phyloP scores from a whole-genome alignment of 1,140 invertebrate species.

The Hycleus phaleratus region DNA sequence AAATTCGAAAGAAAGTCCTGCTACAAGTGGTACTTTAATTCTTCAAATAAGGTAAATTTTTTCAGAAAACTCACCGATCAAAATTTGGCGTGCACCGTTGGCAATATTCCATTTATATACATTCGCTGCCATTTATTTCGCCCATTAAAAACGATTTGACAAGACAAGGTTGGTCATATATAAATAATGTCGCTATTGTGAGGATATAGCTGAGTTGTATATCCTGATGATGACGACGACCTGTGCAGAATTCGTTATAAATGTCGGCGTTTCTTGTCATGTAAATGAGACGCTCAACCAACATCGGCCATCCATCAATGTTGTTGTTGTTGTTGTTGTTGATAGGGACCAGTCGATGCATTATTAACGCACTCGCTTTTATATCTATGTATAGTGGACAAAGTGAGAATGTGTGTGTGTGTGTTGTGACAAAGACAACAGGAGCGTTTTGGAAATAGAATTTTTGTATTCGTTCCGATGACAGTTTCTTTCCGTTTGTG shows the following conservation, averaged over 20 bases:
- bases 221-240: slow-evolving; percentile 1
- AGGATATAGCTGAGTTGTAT: slow-evolving; percentile 7
- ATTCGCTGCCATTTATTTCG: slow-evolving; percentile 10
- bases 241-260: slow-evolving; percentile 18
- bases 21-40: too few relatives aligned
- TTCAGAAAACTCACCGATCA: too few relatives aligned
- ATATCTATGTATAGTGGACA: too few relatives aligned
- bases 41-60: too few relatives aligned
- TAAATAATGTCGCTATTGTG: slow-evolving; percentile 17
- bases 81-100: too few relatives aligned
- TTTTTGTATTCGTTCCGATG: slow-evolving; percentile 1
- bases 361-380: slow-evolving; percentile 13
- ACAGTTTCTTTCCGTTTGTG: slow-evolving; percentile 5
- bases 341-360: slow-evolving; percentile 6
- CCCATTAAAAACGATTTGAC: slow-evolving; percentile 6
- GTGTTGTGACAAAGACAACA: too few relatives aligned
- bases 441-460: slow-evolving; percentile 10
- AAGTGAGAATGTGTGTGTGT: too few relatives aligned
- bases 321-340: not conserved
- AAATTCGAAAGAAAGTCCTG: too few relatives aligned
- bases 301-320: slow-evolving; percentile 10
- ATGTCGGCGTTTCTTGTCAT: slow-evolving; percentile 16
- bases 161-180: slow-evolving; percentile 12
- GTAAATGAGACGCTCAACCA: slow-evolving; percentile 14
- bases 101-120: too few relatives aligned